phyloP scores from a whole-genome alignment of 2,888 invertebrate genomes.

The Horisme vitalbata region DNA sequence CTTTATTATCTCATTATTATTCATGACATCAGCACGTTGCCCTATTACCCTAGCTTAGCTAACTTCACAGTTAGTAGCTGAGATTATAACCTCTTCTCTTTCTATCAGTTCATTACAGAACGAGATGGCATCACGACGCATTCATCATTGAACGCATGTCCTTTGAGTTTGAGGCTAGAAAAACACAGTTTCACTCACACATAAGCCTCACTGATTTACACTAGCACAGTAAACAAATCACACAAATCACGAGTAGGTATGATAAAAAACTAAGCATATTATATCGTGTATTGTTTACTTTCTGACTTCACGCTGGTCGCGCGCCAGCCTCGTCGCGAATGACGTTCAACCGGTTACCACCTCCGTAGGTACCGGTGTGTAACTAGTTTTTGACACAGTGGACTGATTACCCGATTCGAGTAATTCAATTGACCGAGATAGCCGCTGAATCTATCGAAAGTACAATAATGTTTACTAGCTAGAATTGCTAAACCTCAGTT shows the following conservation, averaged over 20 bases:
- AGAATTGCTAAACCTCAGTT: too few relatives aligned
- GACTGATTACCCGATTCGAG: background rate
- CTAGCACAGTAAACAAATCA: background rate
- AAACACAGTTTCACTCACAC: background rate
- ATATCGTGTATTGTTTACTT: conserved; percentile 16
- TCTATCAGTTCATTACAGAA: too few relatives aligned
- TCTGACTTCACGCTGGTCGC: conserved; percentile 23
- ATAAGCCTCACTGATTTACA: conserved; percentile 3
- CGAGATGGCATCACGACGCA: too few relatives aligned
- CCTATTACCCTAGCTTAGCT: too few relatives aligned
- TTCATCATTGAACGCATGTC: too few relatives aligned
- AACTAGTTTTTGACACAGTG: background rate
- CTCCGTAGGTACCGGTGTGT: background rate
- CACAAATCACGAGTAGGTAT: conserved; percentile 1
- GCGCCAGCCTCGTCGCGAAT: conserved; percentile 6
- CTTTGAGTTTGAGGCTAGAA: too few relatives aligned
- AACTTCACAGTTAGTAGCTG: too few relatives aligned
- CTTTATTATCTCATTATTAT: conserved; percentile 16
- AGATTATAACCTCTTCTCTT: too few relatives aligned
- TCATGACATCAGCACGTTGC: conserved; percentile 5
- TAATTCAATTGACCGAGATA: too few relatives aligned
- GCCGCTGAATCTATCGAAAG: too few relatives aligned
- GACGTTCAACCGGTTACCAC: conserved; percentile 5
- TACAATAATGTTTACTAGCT: too few relatives aligned
- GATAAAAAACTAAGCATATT: background rate